Percentiles rank a stretch among this genome's conserved stretches.
These are phyloP conservation scores for Acleris emargana DNA, from an alignment of 2,888 invertebrate genomes.

Conservation along the genomic window DNA sequence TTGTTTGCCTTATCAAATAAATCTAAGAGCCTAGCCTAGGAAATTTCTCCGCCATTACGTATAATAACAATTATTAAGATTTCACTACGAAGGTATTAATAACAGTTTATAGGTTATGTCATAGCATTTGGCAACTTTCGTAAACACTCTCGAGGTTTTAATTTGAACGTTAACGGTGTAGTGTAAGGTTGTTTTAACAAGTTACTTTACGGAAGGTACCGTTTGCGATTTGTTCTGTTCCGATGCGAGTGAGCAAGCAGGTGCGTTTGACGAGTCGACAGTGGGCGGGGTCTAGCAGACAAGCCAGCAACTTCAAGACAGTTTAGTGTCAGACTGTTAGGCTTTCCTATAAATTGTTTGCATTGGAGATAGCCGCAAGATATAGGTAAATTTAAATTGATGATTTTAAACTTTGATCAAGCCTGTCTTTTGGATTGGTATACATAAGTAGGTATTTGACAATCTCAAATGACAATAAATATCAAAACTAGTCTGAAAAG, in stretches of 20 bases:
- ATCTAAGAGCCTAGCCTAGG: conserved; percentile 29
- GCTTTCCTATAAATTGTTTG: conserved; percentile 24
- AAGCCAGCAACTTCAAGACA: conserved; percentile 10
- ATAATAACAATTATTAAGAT: conserved; percentile 56
- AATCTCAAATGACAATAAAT: no score
- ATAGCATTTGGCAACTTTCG: conserved; percentile 45
- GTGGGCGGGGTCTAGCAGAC: conserved; percentile 22
- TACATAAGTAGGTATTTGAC: no score
- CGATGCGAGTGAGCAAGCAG: conserved; percentile 20
- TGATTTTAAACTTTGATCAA: no score
- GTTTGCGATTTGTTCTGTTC: conserved; percentile 5
- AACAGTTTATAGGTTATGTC: conserved; percentile 54
- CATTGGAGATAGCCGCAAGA: background rate
- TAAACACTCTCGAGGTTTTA: conserved; percentile 40
- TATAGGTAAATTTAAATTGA: no score
- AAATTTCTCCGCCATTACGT: conserved; percentile 53
- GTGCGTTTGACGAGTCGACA: conserved; percentile 30
- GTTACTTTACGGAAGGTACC: no score
- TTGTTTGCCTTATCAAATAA: conserved; percentile 26
- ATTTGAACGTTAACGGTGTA: background rate
- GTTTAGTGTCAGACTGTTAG: conserved; percentile 28
- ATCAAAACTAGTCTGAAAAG: no score
- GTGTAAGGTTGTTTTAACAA: background rate
- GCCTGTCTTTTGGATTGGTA: no score
- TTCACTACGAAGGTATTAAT: conserved; percentile 55